Evolutionary conservation across 2,113 vertebrate species (phyloP).

Genomic region (Spilogale gracilis): DNA sequence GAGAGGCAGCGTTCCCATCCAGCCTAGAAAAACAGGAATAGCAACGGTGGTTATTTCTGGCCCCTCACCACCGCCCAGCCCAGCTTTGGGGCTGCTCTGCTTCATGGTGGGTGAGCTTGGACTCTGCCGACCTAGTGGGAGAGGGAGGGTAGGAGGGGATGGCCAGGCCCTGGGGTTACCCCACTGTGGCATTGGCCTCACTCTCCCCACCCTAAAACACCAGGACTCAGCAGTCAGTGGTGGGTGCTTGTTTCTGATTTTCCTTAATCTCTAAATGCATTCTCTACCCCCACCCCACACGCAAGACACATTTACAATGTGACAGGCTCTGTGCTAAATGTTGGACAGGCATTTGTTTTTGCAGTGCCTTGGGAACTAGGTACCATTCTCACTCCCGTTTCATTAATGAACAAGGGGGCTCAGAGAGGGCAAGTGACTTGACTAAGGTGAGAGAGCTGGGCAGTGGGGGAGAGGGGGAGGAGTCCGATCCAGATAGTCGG

Average conservation of each 20-base stretch:
- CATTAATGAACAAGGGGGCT: not conserved
- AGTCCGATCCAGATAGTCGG: not conserved
- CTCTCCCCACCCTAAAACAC: not conserved
- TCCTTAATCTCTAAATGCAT: not conserved
- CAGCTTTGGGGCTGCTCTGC: constrained; percentile 59
- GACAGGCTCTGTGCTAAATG: constrained; percentile 32
- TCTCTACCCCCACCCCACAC: not conserved
- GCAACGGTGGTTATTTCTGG: constrained; percentile 81
- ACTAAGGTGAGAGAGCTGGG: constrained; percentile 7
- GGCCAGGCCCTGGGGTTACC: constrained; percentile 51
- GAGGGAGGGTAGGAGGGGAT: no score
- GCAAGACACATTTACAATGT: not conserved
- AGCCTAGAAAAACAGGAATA: constrained; percentile 82
- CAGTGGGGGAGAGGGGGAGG: not conserved
- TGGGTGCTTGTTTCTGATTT: not conserved
- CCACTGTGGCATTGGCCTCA: not conserved
- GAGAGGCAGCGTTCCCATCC: constrained; percentile 76
- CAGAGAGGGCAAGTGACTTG: not conserved
- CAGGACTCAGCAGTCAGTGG: not conserved
- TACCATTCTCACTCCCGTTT: not conserved
- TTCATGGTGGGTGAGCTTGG: constrained; percentile 65
- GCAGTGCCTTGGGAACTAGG: not conserved
- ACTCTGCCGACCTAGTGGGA: not conserved
- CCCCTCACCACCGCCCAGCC: constrained; percentile 71
- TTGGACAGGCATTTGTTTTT: not conserved